Evolutionary conservation across 2,113 vertebrate genomes (phyloP), one percentile per base, ranked within the genome.

Genomic region (Gallinago paraguaiae): DNA sequence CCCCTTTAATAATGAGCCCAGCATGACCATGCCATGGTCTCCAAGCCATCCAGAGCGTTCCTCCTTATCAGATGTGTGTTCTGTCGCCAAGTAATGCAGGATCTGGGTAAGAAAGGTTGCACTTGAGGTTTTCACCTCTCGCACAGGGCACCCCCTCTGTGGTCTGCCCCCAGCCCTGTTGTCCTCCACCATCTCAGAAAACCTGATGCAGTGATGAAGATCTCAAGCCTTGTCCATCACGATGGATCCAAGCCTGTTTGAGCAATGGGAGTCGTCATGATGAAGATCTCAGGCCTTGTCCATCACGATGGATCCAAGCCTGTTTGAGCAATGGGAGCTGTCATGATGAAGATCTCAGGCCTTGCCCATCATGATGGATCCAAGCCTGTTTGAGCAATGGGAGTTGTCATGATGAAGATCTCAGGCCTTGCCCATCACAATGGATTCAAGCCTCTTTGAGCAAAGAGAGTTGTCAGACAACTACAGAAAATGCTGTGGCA

Each of bases 361-460:
- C 45, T 45, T 45, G 45, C 9, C 45, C 45, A 45, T 45, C 45
- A 45, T 8, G 17, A 45, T 45, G 45, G 45, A 45, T 45, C 17
- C 45, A 45, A 45, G 45, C 17, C 45, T 45, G 45, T 45, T 45
- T 45, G 45, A 45, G 45, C 45, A 45, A 18, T 18, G 45, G 45
- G 45, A 45, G 17, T 45, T 45, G 45, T 17, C 45, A 59, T 17
- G 24, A 15, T 3, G 41, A 10, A 37, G 22, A 64, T 31, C 64
- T 24, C 59, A n/a, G 4, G 37, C 39, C 25, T 50, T 45, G 6
- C 11, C 33, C n/a, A 37, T 2, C 39, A 37, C 0, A 0, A 45
- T 11, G 37, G 37, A 50, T 30, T 64, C 53, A 56, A 41, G 30
- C 5, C 59, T 33, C 39, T 25, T 33, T 54, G 43, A 69, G 43